Base-by-base conservation (phyloP, 2,888 invertebrate species). In the Apodemia duryi region DNA sequence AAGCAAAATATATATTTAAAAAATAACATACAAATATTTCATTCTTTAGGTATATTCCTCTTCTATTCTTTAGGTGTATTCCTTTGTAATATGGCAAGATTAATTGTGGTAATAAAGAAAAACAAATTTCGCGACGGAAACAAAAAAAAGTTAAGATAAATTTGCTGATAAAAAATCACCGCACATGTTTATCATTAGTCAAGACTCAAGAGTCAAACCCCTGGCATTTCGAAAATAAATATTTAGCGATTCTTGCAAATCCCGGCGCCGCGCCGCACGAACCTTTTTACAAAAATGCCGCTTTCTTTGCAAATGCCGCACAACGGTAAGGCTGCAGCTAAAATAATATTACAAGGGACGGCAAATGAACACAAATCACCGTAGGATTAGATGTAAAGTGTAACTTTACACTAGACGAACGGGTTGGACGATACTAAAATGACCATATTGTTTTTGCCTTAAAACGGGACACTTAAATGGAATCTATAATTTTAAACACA, bases 131-230 rank as follows among this genome's bases (percentile, higher is more conserved):
- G 70, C 73, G 71, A 73, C 68, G 74, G 71, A 75, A 74, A 72
- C 62, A 66, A 63, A 71, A 75, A 76, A 74, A 75, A 68, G 54
- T 62, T 79, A 78, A 80, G 77, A 78, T 74, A 67, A 66, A n/a
- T 38, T 49, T 70, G 69, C 68, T 71, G 73, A 70, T 70, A 76
- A 85, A 83, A 81, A 77, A 74, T 69, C 66, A 63, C 63, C 75
- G 80, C 91, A 91, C 83, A 85, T 91, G 91, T 86, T 83, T 82
- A 79, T 90, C 88, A 91, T 91, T 91, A 91, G 90, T 85, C 78
- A 74, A 76, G 77, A 69, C 49, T 90, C 88, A 91, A 91, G 91
- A 91, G 90, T 85, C 78, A 74, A 76, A 76, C 68, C 72, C 38
- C 61, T 76, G 84, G 80, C 79, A 76, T 80, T 74, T 76, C 73